These are phyloP conservation scores for Pseudachorutes palmiensis DNA, from an alignment of 1,140 invertebrate species.

Conservation along the genomic window DNA sequence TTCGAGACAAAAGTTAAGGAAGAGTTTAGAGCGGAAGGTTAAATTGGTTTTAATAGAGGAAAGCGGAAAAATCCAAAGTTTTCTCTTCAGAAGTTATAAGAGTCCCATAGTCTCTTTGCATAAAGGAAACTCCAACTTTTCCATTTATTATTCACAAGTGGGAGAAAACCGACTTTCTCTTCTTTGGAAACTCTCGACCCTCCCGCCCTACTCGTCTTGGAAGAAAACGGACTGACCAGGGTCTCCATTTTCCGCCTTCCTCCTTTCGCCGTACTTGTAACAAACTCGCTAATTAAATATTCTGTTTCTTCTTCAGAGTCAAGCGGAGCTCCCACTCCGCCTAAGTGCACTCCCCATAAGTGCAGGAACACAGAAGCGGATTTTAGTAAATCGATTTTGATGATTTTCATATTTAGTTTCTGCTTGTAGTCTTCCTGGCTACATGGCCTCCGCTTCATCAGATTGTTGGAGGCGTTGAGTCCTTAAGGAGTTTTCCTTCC, in stretches of 20 bases:
- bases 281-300: not conserved
- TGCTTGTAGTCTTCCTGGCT: too few species aligned
- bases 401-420: not conserved
- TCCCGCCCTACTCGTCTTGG: not conserved
- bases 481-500: too few species aligned
- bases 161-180: not conserved
- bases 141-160: not conserved
- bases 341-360: too few species aligned
- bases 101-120: not conserved
- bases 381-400: slow-evolving; percentile 1
- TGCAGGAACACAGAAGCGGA: not conserved
- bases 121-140: not conserved
- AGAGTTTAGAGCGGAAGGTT: not conserved
- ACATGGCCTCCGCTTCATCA: not conserved
- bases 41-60: not conserved
- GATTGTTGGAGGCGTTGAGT: not conserved
- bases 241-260: too few species aligned
- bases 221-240: not conserved
- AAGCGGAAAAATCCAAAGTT: not conserved
- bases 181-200: too few species aligned
- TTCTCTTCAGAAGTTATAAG: not conserved
- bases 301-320: not conserved
- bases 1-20: not conserved
- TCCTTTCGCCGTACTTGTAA: not conserved
- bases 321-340: too few species aligned